phyloP scores from a whole-genome alignment of 2,113 vertebrate species.

The Nesospiza acunhae region DNA sequence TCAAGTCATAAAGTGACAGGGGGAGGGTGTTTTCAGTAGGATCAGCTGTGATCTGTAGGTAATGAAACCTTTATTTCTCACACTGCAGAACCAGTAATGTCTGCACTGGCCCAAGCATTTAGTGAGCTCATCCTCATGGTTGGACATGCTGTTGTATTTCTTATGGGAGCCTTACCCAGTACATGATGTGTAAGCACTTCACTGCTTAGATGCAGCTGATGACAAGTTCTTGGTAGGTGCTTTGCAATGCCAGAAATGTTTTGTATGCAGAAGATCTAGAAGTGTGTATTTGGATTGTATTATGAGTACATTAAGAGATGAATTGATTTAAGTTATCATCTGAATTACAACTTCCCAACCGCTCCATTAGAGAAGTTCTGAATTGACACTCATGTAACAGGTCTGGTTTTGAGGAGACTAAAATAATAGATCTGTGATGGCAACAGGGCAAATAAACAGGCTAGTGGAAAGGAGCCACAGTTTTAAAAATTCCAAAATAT shows the following conservation, averaged over 20 bases:
- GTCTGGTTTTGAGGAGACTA: background rate
- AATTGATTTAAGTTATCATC: background rate
- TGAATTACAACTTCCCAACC: background rate
- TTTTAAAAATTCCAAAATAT: background rate
- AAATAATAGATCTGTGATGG: background rate
- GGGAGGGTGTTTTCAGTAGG: background rate
- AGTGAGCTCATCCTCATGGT: background rate
- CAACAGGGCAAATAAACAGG: background rate
- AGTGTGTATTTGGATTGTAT: background rate
- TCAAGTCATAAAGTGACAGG: background rate
- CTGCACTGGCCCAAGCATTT: background rate
- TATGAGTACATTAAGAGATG: background rate
- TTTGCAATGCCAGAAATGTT: background rate
- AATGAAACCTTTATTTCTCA: background rate
- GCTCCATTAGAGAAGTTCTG: background rate
- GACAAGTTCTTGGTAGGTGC: background rate
- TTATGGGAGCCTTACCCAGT: accelerated
- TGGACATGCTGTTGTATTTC: accelerated
- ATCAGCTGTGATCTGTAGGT: background rate
- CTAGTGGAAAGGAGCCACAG: background rate
- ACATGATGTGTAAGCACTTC: background rate
- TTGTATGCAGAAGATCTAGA: background rate
- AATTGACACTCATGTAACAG: background rate
- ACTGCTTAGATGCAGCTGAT: background rate
- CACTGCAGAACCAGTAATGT: background rate